phyloP scores from a whole-genome alignment of 1,140 invertebrate species.

The Anastrepha ludens region DNA sequence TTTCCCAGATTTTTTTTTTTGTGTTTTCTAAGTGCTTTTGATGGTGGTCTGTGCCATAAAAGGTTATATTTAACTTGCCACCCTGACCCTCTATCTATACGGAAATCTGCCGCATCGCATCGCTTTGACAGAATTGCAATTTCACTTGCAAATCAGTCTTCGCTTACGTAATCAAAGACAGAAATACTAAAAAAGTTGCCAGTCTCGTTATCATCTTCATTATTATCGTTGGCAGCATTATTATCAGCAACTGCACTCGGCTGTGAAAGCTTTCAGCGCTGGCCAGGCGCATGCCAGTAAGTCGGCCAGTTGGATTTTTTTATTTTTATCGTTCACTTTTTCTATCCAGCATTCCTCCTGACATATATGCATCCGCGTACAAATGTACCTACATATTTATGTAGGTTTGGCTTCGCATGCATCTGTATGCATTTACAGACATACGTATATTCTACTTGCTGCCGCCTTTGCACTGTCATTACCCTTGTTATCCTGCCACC shows the following conservation, averaged over 20 bases:
- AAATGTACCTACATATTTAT: too few species aligned
- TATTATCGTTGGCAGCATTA: not conserved
- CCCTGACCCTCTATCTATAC: not conserved
- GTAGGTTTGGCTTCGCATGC: too few species aligned
- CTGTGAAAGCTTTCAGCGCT: not conserved
- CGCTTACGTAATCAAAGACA: not conserved
- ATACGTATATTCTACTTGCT: not conserved
- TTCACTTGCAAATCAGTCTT: slow-evolving; percentile 28
- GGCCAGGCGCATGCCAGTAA: not conserved
- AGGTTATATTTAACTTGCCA: not conserved
- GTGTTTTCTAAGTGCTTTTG: not conserved
- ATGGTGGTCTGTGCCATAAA: not conserved
- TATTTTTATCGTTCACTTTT: too few species aligned
- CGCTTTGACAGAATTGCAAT: slow-evolving; percentile 26
- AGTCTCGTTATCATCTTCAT: not conserved
- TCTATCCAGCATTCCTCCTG: too few species aligned
- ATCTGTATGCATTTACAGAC: not conserved
- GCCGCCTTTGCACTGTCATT: not conserved
- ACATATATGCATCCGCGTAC: too few species aligned
- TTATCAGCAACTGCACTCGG: not conserved
- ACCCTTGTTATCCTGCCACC: not conserved
- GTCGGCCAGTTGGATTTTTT: too few species aligned
- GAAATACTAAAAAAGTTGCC: not conserved
- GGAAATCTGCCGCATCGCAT: not conserved
- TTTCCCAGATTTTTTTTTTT: not conserved